Conservation (phyloP, 2,797 vertebrate genomes). For the Poecilia wingei region DNA sequence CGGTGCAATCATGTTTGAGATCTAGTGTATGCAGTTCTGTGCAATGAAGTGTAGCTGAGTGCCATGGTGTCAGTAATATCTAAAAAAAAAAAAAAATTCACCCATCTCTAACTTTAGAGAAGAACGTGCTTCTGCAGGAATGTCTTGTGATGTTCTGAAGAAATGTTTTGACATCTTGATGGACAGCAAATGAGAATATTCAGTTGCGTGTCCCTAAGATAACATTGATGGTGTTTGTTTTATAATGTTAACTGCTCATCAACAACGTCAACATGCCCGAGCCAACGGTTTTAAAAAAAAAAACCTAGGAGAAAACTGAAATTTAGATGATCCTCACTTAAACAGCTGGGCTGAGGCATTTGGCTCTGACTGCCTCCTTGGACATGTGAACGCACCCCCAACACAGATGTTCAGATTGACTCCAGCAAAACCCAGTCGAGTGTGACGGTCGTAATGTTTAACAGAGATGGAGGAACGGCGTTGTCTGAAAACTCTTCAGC, state of each 20-base stretch:
- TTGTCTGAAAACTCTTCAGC: slow-evolving; percentile 14
- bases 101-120: slow-evolving; percentile 48
- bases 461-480: slow-evolving; percentile 22
- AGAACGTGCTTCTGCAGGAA: slow-evolving; percentile 51
- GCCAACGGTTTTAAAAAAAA: slow-evolving; percentile 20
- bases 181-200: slow-evolving; percentile 39
- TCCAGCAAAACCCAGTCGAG: slow-evolving; percentile 47
- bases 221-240: slow-evolving; percentile 14
- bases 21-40: neutral
- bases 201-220: slow-evolving; percentile 11
- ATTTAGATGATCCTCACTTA: slow-evolving; percentile 44
- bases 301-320: slow-evolving; percentile 32
- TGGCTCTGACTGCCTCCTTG: slow-evolving; percentile 61
- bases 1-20: neutral
- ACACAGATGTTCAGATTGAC: slow-evolving; percentile 71
- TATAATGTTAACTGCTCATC: slow-evolving; percentile 6
- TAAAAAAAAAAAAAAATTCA: slow-evolving; percentile 40
- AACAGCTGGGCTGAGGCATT: slow-evolving; percentile 70
- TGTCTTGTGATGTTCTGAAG: slow-evolving; percentile 49
- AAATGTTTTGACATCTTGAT: slow-evolving; percentile 60
- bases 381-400: slow-evolving; percentile 52
- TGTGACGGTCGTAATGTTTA: slow-evolving; percentile 22
- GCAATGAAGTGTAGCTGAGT: slow-evolving; percentile 6
- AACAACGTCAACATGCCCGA: slow-evolving; percentile 19
- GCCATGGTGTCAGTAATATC: slow-evolving; percentile 34